Evolutionary conservation across 2,888 invertebrate species (phyloP), one percentile per base, ranked within the genome.

Genomic region (Dioctria linearis): DNA sequence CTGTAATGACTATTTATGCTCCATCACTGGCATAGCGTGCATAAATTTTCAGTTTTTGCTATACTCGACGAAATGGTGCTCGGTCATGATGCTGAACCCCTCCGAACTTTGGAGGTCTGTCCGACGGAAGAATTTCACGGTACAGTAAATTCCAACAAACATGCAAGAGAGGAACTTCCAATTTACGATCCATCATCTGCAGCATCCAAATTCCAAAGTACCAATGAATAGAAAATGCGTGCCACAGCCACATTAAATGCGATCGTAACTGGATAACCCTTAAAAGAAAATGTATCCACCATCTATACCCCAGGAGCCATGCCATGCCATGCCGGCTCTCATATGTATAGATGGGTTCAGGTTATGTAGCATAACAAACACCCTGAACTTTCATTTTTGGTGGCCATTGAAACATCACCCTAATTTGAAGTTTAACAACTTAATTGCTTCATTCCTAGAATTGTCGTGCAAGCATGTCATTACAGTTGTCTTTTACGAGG

Each of bases 371-470:
- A 8, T 54, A 54, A 2, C 54, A 54, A 54, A n/a, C 54, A 54
- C 54, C 54, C 54, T 3, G 9, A 54, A 54, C 6, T 54, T 11
- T n/a, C 54, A 54, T 6, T 54, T 54, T 54, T 11, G 54, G 54
- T 54, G 54, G 54, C 54, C n/a, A 54, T 54, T 54, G 9, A 54
- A 11, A 25, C 61, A 61, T 25, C 8, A 5, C 61, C n/a, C n/a
- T 61, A 61, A 61, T 61, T 61, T 11, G 37, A 25, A 39, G 37
- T 61, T 61, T 61, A 25, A 61, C 61, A 61, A 61, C 61, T 25
- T 61, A 61, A 61, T 61, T 61, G 61, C 54, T 54, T 54, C 54
- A 61, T 61, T 61, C 61, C 61, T 5, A 25, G 37, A 61, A 61
- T 61, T 39, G 25, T 61, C 61, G 54, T 11, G 54, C 4, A 8